A percentile compares a stretch with the other conserved stretches of the same genome.
Conservation (phyloP, 1,140 invertebrate species). For the Macrocentrus cingulum region DNA sequence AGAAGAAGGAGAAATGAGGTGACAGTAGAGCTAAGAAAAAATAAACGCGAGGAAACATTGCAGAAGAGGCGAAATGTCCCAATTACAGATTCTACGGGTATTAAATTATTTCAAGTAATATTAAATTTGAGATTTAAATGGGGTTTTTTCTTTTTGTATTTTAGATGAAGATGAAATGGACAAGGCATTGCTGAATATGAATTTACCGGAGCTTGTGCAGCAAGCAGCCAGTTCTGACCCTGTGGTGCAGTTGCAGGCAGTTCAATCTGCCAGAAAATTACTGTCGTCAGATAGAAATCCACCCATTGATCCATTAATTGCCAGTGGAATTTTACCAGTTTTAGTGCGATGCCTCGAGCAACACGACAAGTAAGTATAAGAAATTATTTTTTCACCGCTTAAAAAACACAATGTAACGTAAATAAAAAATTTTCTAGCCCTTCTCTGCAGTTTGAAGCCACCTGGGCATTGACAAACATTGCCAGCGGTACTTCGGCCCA, state of each 20-base stretch:
- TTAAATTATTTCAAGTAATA: constrained; percentile 17
- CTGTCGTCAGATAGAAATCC: constrained; percentile 97
- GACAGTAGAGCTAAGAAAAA: constrained; percentile 93
- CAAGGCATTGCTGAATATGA: constrained; percentile 66
- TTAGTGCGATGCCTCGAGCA: constrained; percentile 87
- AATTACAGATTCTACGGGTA: constrained; percentile 75
- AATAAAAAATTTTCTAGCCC: constrained; percentile 65
- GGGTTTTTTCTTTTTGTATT: constrained; percentile 20
- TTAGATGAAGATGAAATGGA: constrained; percentile 76
- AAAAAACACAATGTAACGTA: constrained; percentile 6
- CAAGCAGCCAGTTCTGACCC: constrained; percentile 74
- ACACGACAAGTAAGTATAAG: constrained; percentile 71
- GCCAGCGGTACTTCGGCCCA: constrained; percentile 95
- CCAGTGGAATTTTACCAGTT: constrained; percentile 90
- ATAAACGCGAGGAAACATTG: constrained; percentile 94
- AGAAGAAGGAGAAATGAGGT: constrained; percentile 92
- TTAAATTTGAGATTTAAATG: background rate
- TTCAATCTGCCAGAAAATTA: constrained; percentile 88
- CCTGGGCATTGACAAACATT: constrained; percentile 99
- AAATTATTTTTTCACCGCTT: no score
- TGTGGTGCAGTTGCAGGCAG: constrained; percentile 74
- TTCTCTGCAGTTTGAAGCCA: constrained; percentile 95
- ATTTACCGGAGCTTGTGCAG: constrained; percentile 69
- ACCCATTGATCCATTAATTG: constrained; percentile 96
- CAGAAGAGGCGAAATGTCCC: constrained; percentile 95